Conservation (phyloP, 2,888 invertebrate genomes). For the Cryptus armator region DNA sequence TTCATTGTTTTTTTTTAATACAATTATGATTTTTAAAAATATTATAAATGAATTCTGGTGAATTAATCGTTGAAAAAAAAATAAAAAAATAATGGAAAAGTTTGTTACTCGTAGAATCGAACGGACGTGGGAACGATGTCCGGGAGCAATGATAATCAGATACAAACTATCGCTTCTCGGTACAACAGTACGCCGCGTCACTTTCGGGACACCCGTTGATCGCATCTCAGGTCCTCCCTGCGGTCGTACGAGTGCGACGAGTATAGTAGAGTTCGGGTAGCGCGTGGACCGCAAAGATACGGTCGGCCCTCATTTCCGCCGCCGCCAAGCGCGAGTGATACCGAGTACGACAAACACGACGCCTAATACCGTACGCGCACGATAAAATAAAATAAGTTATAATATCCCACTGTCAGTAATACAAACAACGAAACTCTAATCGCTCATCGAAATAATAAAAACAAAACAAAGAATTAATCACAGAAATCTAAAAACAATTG, state of each 20-base stretch:
- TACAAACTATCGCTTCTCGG: not conserved
- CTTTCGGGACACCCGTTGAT: conserved; percentile 19
- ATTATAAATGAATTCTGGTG: too few species aligned
- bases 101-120: not conserved
- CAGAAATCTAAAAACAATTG: too few species aligned
- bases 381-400: conserved; percentile 13
- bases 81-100: not conserved
- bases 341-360: conserved; percentile 25
- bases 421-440: not conserved
- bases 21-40: too few species aligned
- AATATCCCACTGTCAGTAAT: not conserved
- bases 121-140: conserved; percentile 21
- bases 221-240: conserved; percentile 11
- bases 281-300: conserved; percentile 51
- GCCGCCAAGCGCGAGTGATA: conserved; percentile 33
- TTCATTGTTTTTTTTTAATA: not conserved
- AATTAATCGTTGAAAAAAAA: too few species aligned
- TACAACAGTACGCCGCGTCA: conserved; percentile 3
- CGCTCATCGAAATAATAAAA: not conserved
- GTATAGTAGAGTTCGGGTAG: conserved; percentile 16
- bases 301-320: conserved; percentile 60
- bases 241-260: not conserved
- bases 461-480: not conserved
- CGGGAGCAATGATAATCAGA: not conserved
- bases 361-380: not conserved